A percentile compares a stretch with the other conserved stretches of the same genome.
These are phyloP conservation scores for Drosophila anceps DNA, from an alignment of 2,888 invertebrate species.

Conservation along the genomic window DNA sequence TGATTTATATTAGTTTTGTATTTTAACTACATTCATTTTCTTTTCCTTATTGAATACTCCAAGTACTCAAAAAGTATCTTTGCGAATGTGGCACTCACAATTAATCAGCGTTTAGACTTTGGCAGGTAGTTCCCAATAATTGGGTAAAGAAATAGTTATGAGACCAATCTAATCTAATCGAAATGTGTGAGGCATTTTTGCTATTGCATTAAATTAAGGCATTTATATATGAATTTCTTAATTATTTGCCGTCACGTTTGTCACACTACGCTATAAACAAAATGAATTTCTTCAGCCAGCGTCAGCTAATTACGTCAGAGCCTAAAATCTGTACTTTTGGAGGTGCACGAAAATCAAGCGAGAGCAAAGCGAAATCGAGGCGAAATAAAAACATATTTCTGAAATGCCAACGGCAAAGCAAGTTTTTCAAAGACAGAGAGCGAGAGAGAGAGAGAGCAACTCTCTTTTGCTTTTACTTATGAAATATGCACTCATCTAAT, in stretches of 20 bases:
- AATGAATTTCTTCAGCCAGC: slow-evolving; percentile 50
- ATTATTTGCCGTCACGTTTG: slow-evolving; percentile 17
- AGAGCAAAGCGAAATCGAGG: slow-evolving; percentile 2
- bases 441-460: slow-evolving; percentile 4
- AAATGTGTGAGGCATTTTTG: not conserved
- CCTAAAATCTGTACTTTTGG: slow-evolving; percentile 50
- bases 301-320: slow-evolving; percentile 72
- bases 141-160: not conserved
- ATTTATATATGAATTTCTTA: slow-evolving; percentile 2
- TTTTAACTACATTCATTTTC: not conserved
- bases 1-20: not conserved
- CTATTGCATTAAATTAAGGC: slow-evolving; percentile 9
- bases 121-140: slow-evolving; percentile 12
- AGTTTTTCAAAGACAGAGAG: slow-evolving; percentile 11
- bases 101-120: slow-evolving; percentile 17
- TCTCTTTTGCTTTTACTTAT: slow-evolving; percentile 21
- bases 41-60: not conserved
- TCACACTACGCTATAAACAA: slow-evolving; percentile 12
- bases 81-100: not conserved
- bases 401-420: slow-evolving; percentile 45
- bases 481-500: slow-evolving; percentile 38
- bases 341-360: slow-evolving; percentile 26
- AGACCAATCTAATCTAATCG: slow-evolving; percentile 29
- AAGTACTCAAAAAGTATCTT: not conserved
- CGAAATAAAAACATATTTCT: slow-evolving; percentile 29